Percentiles rank a stretch among this genome's conserved stretches.
Conservation (phyloP, 1,140 invertebrate genomes). For the Maconellicoccus hirsutus region DNA sequence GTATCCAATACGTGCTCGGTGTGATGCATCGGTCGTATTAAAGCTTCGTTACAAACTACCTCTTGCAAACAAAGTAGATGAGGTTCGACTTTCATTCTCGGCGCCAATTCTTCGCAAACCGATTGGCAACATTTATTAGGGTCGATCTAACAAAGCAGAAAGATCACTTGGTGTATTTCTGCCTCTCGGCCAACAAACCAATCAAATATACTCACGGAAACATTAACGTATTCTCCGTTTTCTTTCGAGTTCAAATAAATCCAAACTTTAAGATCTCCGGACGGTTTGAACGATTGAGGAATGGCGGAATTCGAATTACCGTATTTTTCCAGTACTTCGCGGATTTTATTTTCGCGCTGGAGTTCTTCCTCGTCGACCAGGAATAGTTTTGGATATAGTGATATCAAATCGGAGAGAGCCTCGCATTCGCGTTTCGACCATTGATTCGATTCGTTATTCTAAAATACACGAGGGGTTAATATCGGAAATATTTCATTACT, state of each 20-base stretch:
- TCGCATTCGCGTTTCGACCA: conserved; percentile 52
- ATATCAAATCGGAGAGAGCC: conserved; percentile 56
- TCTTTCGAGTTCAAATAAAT: conserved; percentile 48
- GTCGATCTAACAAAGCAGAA: conserved; percentile 45
- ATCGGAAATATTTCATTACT: not conserved
- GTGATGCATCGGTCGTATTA: conserved; percentile 65
- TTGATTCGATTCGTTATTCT: conserved; percentile 32
- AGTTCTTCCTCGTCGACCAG: conserved; percentile 44
- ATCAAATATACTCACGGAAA: conserved; percentile 41
- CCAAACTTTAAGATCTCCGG: conserved; percentile 71
- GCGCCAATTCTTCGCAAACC: conserved; percentile 51
- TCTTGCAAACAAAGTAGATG: conserved; percentile 61
- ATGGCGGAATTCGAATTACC: conserved; percentile 40
- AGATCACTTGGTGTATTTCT: no score
- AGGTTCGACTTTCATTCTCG: conserved; percentile 44
- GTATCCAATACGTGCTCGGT: conserved; percentile 58
- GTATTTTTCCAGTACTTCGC: conserved; percentile 54
- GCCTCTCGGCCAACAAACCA: no score
- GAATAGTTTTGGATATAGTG: conserved; percentile 46
- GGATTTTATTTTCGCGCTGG: conserved; percentile 55
- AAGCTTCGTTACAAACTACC: conserved; percentile 53
- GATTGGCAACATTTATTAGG: conserved; percentile 64
- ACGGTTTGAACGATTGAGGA: conserved; percentile 46
- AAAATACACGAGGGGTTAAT: conserved; percentile 3
- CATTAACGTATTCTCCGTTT: conserved; percentile 45